Base-by-base conservation (phyloP, 2,888 invertebrate species). In the Chromoteleia sp. region DNA sequence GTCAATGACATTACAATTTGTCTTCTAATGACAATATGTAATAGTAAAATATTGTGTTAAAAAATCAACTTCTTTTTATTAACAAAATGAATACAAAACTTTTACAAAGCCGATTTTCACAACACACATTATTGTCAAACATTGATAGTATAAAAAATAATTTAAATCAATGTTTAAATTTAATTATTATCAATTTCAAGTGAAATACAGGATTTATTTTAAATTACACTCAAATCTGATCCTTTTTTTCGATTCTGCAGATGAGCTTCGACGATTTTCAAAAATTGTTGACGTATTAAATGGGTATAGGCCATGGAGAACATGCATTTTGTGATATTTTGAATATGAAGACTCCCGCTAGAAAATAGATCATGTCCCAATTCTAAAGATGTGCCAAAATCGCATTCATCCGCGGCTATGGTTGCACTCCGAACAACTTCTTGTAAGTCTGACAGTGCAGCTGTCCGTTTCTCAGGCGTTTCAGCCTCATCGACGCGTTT, bases 351-450 rank as follows among this genome's bases (percentile, higher is more conserved):
- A 63, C 94, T 91, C 0, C 97, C 97, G 73, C 95, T 96, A 80
- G 95, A 95, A 89, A 98, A 97, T 54, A 99, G 92, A 91, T 97
- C 95, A 84, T 97, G 94, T 0, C 98, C 98, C 36, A 97, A 93
- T 91, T 99, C 98, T 0, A 99, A 91, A 0, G 97, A 96, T 65
- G 97, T 98, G 0, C 98, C 99, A 92, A 98, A 98, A 91, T 99
- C 98, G 89, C 96, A 96, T 91, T 99, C 99, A 89, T 99, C 99
- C 71, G 96, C 95, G 0, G 98, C 99, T 90, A 97, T 97, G 90
- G 95, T 96, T 4, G 97, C 95, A 70, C 95, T 95, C 2, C 96
- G 97, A 78, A 98, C 94, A 0, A 97, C 92, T 71, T 97, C 96
- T 86, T 97, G 96, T 2, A 98, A 89, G 25, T 95, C 94, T 17